These are phyloP conservation scores for Hipparchia semele DNA, from an alignment of 2,888 invertebrate species.

Conservation along the genomic window DNA sequence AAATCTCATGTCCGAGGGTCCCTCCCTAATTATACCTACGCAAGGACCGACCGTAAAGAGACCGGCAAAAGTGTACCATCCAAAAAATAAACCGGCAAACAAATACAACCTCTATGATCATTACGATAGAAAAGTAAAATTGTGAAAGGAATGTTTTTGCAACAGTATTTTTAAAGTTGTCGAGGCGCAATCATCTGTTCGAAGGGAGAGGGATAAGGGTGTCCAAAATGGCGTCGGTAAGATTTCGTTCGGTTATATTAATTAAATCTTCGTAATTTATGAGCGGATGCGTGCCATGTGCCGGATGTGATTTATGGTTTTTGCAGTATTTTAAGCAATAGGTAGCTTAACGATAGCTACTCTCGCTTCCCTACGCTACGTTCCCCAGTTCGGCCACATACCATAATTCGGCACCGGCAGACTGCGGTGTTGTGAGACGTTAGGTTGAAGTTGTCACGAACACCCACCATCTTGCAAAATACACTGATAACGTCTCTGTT, in stretches of 20 bases:
- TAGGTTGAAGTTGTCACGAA: too few species aligned
- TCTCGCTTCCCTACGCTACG: too few species aligned
- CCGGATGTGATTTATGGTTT: slow-evolving; percentile 73
- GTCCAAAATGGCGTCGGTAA: slow-evolving; percentile 79
- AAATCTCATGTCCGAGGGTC: slow-evolving; percentile 77
- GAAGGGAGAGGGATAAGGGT: slow-evolving; percentile 75
- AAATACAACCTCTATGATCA: slow-evolving; percentile 43
- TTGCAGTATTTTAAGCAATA: slow-evolving; percentile 53
- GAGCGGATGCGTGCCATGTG: slow-evolving; percentile 68
- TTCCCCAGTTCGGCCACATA: too few species aligned
- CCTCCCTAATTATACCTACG: slow-evolving; percentile 79
- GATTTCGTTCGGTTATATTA: slow-evolving; percentile 80
- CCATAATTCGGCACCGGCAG: too few species aligned
- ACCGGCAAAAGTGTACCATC: slow-evolving; percentile 55
- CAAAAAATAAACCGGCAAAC: slow-evolving; percentile 44
- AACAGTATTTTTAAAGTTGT: slow-evolving; percentile 48
- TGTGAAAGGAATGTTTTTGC: slow-evolving; percentile 31
- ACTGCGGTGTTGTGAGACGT: too few species aligned
- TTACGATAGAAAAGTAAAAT: slow-evolving; percentile 21
- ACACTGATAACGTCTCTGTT: too few species aligned
- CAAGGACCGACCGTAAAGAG: slow-evolving; percentile 73
- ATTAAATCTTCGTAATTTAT: slow-evolving; percentile 83
- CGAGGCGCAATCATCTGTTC: slow-evolving; percentile 77
- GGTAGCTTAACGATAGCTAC: neutral
- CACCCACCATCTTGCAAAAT: too few species aligned